These are phyloP conservation scores for Pogonophryne albipinna DNA, from an alignment of 2,797 vertebrate genomes.

Conservation along the genomic window DNA sequence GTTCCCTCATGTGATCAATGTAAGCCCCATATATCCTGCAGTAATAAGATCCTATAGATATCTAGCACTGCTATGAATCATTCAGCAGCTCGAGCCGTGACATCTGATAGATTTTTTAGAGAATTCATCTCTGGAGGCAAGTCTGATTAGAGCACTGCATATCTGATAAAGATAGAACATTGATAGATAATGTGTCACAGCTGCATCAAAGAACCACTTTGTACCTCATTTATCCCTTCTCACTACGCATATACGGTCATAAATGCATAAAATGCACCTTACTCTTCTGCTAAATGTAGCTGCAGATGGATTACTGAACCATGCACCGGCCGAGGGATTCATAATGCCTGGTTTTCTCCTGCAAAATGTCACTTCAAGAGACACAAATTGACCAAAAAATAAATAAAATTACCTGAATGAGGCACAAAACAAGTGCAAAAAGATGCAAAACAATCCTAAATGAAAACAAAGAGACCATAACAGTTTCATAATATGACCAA, in stretches of 20 bases:
- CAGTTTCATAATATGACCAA: too few species aligned
- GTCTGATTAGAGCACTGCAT: slow-evolving; percentile 1
- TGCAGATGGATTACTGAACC: not conserved
- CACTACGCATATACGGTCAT: not conserved
- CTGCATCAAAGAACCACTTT: slow-evolving; percentile 21
- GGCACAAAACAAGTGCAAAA: too few species aligned
- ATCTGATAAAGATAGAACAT: not conserved
- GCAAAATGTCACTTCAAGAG: too few species aligned
- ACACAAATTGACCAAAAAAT: too few species aligned
- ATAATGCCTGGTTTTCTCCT: too few species aligned
- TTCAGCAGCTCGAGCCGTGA: slow-evolving; percentile 6
- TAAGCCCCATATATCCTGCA: not conserved
- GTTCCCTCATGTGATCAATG: slow-evolving; percentile 49
- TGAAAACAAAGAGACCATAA: too few species aligned
- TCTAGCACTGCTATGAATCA: too few species aligned
- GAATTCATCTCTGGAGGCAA: slow-evolving; percentile 6
- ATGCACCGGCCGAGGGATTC: too few species aligned
- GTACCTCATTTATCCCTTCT: slow-evolving; percentile 1
- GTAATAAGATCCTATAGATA: slow-evolving; percentile 52
- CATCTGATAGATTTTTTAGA: slow-evolving; percentile 22
- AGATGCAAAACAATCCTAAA: too few species aligned
- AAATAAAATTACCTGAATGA: too few species aligned
- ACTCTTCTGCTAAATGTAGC: slow-evolving; percentile 13
- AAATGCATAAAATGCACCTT: not conserved
- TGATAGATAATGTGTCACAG: slow-evolving; percentile 8